A percentile compares a stretch with the other conserved stretches of the same genome.
phyloP scores from a whole-genome alignment of 2,113 vertebrate species.

The Patagioenas fasciata region DNA sequence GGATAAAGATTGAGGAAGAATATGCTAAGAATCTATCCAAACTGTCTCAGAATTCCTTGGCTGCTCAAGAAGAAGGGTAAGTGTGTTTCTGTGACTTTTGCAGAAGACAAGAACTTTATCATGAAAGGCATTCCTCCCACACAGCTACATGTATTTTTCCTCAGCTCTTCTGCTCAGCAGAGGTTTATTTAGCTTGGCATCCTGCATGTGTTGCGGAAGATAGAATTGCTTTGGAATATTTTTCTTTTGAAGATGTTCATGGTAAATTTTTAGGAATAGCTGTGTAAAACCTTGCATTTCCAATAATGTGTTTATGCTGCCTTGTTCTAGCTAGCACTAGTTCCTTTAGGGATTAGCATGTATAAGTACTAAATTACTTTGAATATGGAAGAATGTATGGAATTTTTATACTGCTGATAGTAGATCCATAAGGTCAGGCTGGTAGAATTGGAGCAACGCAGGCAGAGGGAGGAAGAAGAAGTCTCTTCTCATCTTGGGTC shows the following conservation, averaged over 20 bases:
- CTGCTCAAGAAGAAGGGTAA: slow-evolving; percentile 96
- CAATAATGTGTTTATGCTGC: neutral
- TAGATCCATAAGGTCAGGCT: neutral
- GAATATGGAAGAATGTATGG: neutral
- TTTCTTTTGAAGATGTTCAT: neutral
- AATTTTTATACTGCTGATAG: neutral
- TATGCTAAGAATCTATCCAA: slow-evolving; percentile 96
- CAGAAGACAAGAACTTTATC: neutral
- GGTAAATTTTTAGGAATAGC: neutral
- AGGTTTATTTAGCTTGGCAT: neutral
- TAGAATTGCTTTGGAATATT: neutral
- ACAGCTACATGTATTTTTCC: neutral
- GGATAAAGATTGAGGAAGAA: slow-evolving; percentile 99
- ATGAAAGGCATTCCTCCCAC: neutral
- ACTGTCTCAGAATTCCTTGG: slow-evolving; percentile 93
- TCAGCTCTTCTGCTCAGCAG: neutral
- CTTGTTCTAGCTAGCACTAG: neutral
- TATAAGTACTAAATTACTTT: neutral
- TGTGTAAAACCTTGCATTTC: neutral
- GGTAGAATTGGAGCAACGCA: neutral
- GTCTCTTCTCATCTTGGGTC: neutral
- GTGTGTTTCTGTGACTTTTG: slow-evolving; percentile 54
- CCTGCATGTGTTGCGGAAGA: neutral
- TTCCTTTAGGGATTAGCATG: neutral
- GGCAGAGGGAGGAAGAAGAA: neutral